Evolutionary conservation across 2,888 invertebrate species (phyloP), one percentile per base, ranked within the genome.

Genomic region (Agrypnus murinus): DNA sequence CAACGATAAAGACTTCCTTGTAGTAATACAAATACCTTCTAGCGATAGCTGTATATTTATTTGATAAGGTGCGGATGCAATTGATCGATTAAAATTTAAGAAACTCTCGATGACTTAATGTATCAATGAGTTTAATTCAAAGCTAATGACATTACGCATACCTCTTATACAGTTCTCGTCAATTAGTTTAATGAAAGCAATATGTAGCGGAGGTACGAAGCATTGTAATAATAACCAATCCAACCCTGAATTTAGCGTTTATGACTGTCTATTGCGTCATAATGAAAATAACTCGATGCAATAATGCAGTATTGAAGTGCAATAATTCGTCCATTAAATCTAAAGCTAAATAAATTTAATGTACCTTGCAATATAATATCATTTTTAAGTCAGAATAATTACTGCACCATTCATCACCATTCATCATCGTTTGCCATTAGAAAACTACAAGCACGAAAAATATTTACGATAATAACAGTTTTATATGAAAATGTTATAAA

Each of bases 401-500:
- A 53, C 53, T 53, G 14, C 6, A 14, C 32, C 53, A 34, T 53
- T 53, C 53, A 53, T 53, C 53, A 53, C 53, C 48, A 53, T 53
- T 34, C 14, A 53, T 53, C 53, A 53, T 53, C 53, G 15, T 31
- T 25, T 31, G 53, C 34, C 53, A 53, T 53, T 53, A 53, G 50
- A 1, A 50, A 25, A 25, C 25, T 25, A 10, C 53, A 34, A 25
- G n/a, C 48, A 25, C 7, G 53, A 53, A 31, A 53, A 53, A 53
- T 53, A 53, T 53, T 53, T 53, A 53, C 32, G 32, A 32, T 53
- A 53, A 48, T 48, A 48, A 53, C 34, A 17, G 32, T 53, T 53
- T 25, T 15, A 53, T 53, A 15, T 12, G 53, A 34, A 53, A 53
- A 34, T 53, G 34, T 19, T 48, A 48, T 48, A 48, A 48, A 48